Conservation (phyloP, 2,888 invertebrate species). For the Tanypteryx hageni region DNA sequence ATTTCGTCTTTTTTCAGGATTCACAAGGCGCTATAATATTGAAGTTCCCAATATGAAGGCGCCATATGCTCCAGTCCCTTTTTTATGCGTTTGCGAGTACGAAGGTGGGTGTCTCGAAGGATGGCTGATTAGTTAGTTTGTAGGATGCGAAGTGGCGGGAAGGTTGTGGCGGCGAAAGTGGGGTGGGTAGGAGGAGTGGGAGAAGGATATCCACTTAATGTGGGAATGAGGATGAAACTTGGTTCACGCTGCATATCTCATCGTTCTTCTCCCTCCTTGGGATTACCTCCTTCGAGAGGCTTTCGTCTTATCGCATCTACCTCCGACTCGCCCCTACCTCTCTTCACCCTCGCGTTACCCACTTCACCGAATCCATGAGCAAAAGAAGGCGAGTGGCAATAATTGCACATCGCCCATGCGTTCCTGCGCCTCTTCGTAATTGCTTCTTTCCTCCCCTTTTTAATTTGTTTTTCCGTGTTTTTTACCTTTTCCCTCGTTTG, state of each 20-base stretch:
- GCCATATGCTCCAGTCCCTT: not conserved
- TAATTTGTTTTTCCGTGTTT: not conserved
- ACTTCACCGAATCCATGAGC: not conserved
- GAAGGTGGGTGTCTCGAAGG: not conserved
- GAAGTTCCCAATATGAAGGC: not conserved
- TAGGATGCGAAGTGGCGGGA: not conserved
- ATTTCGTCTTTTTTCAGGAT: not conserved
- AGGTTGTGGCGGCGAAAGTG: not conserved
- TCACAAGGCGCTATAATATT: not conserved
- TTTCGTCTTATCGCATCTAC: not conserved
- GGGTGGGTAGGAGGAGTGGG: not conserved
- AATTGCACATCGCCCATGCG: not conserved
- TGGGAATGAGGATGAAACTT: conserved; percentile 37
- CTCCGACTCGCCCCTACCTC: not conserved
- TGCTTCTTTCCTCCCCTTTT: not conserved
- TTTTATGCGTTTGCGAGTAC: not conserved
- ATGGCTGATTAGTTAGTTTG: not conserved
- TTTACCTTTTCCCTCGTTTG: not conserved
- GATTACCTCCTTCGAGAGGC: not conserved
- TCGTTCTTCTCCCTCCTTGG: not conserved
- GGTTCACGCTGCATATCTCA: conserved; percentile 50
- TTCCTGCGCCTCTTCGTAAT: not conserved
- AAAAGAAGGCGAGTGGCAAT: not conserved
- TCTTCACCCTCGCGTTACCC: not conserved
- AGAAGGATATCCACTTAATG: not conserved